Evolutionary conservation across 2,888 invertebrate species (phyloP).

Genomic region (Xylota sylvarum): DNA sequence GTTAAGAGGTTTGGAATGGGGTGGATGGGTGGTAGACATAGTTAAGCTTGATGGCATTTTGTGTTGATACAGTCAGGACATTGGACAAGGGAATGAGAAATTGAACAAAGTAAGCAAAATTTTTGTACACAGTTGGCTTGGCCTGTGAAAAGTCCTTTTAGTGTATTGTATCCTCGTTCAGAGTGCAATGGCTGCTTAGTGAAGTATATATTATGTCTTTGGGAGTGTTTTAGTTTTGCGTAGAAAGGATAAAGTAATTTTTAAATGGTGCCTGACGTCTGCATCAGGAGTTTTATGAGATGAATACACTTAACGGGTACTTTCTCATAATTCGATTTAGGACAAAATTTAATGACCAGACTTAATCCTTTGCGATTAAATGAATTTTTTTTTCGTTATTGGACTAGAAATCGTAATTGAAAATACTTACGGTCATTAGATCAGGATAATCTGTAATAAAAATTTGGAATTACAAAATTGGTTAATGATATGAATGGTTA

Average conservation of each 20-base stretch:
- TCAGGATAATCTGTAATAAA: conserved; percentile 17
- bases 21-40: conserved; percentile 1
- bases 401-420: background rate
- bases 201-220: background rate
- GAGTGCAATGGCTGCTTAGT: conserved; percentile 56
- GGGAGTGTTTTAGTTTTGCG: conserved; percentile 30
- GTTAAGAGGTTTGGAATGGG: background rate
- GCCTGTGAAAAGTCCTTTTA: conserved; percentile 48
- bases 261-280: conserved; percentile 46
- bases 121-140: conserved; percentile 12
- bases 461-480: background rate
- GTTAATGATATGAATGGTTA: background rate
- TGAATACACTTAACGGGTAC: conserved; percentile 19
- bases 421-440: conserved; percentile 22
- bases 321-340: background rate
- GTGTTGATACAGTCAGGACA: conserved; percentile 16
- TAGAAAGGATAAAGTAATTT: conserved; percentile 45
- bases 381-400: background rate
- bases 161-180: background rate
- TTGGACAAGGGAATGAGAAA: conserved; percentile 11
- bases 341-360: conserved; percentile 10
- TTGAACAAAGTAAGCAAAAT: conserved; percentile 33
- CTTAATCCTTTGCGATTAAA: background rate
- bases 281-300: conserved; percentile 43
- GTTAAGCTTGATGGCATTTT: conserved; percentile 33